phyloP scores from a whole-genome alignment of 2,113 vertebrate genomes.

The Rhinoderma darwinii region DNA sequence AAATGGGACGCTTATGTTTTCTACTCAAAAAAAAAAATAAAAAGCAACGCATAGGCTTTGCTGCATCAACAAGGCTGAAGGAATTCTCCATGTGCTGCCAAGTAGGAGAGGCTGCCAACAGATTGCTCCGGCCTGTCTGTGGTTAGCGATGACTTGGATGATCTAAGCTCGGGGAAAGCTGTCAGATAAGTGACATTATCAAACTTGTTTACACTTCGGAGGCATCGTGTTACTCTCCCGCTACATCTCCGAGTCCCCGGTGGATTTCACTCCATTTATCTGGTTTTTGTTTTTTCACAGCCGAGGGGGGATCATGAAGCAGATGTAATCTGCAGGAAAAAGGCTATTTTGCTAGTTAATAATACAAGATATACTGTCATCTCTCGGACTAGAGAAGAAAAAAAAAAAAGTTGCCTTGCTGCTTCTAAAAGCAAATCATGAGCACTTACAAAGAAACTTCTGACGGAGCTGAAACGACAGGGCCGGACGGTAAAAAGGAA shows the following conservation, averaged over 20 bases:
- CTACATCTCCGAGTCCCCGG: background rate
- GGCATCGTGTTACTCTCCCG: constrained; percentile 6
- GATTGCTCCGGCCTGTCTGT: constrained; percentile 11
- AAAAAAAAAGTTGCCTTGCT: background rate
- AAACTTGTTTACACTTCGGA: constrained; percentile 42
- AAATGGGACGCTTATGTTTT: constrained; percentile 39
- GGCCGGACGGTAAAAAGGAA: background rate
- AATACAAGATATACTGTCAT: constrained; percentile 32
- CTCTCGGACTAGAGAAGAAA: background rate
- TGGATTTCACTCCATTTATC: constrained; percentile 9
- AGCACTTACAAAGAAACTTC: background rate
- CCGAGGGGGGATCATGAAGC: background rate
- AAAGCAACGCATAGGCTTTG: constrained; percentile 1
- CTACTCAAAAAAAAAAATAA: background rate
- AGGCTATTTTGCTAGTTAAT: constrained; percentile 18
- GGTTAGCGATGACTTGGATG: constrained; percentile 44
- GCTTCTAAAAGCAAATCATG: constrained; percentile 8
- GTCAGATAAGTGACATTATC: constrained; percentile 53
- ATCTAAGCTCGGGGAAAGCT: constrained; percentile 30
- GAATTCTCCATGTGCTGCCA: constrained; percentile 26
- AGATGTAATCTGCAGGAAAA: constrained; percentile 20
- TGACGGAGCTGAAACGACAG: background rate
- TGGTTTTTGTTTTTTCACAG: constrained; percentile 20
- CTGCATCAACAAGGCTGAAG: constrained; percentile 49
- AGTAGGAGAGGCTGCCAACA: constrained; percentile 27